Percentiles rank a stretch among this genome's conserved stretches.
These are phyloP conservation scores for Chalcis sispes DNA, from an alignment of 2,888 invertebrate genomes.

Conservation along the genomic window DNA sequence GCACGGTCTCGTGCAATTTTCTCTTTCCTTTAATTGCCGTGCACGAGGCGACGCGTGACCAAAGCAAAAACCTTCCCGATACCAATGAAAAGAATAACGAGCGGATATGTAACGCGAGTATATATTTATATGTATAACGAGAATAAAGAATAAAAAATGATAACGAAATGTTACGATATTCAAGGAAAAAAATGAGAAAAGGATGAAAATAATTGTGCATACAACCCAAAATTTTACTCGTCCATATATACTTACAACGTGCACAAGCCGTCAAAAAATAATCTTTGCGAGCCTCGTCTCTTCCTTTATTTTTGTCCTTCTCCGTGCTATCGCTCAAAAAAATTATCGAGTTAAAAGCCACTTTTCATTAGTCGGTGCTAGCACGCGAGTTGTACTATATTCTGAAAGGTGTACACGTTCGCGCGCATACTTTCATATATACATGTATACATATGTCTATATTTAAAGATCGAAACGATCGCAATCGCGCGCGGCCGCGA, in stretches of 20 bases:
- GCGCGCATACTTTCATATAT: not conserved
- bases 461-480: slow-evolving; percentile 22
- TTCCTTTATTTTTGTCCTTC: no score
- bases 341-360: slow-evolving; percentile 52
- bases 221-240: no score
- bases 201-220: no score
- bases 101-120: no score
- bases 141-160: no score
- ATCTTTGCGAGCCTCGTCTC: no score
- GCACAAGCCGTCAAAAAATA: no score
- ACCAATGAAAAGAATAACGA: no score
- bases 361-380: not conserved
- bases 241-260: no score
- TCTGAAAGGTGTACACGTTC: no score
- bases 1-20: slow-evolving; percentile 8
- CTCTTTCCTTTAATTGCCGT: slow-evolving; percentile 18
- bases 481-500: slow-evolving; percentile 47
- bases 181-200: not conserved
- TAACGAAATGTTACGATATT: no score
- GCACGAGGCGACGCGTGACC: not conserved
- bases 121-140: not conserved
- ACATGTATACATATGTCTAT: not conserved
- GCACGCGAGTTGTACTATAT: not conserved
- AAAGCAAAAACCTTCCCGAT: not conserved
- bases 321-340: no score